Evolutionary conservation across 2,113 vertebrate species (phyloP), one percentile per base, ranked within the genome.

Genomic region (Hiodon tergisus): DNA sequence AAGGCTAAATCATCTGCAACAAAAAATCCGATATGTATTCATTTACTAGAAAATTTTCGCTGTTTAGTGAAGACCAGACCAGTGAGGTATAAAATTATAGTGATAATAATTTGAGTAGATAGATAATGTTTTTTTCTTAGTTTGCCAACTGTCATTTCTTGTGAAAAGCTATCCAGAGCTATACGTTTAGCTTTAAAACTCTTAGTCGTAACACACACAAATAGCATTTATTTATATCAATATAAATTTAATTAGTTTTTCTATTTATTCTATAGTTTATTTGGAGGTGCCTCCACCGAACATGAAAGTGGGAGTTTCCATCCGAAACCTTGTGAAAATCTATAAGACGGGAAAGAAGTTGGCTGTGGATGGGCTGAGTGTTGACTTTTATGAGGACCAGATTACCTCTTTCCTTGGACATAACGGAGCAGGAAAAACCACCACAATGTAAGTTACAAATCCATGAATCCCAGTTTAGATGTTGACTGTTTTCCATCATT

Each of bases 401-500:
- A 99, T 99, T 83, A 98, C 96, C 5, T 99, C 97, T 2, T 99
- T 99, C 76, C 85, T 99, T n/a, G 97, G 97, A 69, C 97, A 99
- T 84, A 99, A 99, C 4, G 97, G 97, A 85, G 97, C 97, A 0
- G 97, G 97, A 9, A 99, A 99, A 89, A 99, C 97, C 0, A 99
- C 97, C 67, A 99, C 96, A 13, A 98, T 99, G 97, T 97, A 92
- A 94, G 95, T 77, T 3, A 11, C 5, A 13, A 8, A 6, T 48
- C 57, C 14, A 57, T 6, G 13, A 14, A 47, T 71, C 1, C 13
- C 17, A 57, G 17, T 57, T 59, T 59, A 57, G 55, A 11, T 57
- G 55, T 1, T 6, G 6, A 11, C 11, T 6, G 55, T 17, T 1
- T 69, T 72, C 69, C 72, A 54, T 62, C 0, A 60, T 63, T 71